Percentiles rank a stretch among this genome's conserved stretches.
phyloP scores from a whole-genome alignment of 2,797 vertebrate species.

The Chaunax sp. region DNA sequence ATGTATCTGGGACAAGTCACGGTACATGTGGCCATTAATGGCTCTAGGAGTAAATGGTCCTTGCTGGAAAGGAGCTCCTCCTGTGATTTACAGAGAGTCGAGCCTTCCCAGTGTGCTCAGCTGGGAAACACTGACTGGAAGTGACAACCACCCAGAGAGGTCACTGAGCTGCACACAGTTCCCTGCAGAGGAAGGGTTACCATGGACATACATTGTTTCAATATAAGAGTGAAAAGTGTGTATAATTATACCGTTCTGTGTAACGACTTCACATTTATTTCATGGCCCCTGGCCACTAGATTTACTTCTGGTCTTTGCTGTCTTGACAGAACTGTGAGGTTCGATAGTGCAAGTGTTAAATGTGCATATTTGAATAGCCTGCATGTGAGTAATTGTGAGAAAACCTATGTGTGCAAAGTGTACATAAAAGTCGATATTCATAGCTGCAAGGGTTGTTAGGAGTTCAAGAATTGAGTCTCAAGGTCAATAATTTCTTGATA shows the following conservation, averaged over 20 bases:
- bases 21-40: slow-evolving; percentile 29
- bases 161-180: slow-evolving; percentile 59
- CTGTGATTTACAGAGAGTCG: slow-evolving; percentile 41
- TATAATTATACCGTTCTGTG: neutral
- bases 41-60: slow-evolving; percentile 13
- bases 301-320: no score
- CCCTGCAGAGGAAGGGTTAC: slow-evolving; percentile 65
- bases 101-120: slow-evolving; percentile 47
- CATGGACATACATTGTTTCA: slow-evolving; percentile 67
- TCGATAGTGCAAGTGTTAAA: neutral
- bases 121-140: slow-evolving; percentile 67
- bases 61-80: slow-evolving; percentile 20
- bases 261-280: slow-evolving; percentile 4
- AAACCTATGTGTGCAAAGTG: neutral
- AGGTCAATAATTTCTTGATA: slow-evolving; percentile 30
- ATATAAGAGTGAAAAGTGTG: slow-evolving; percentile 7
- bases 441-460: slow-evolving; percentile 2
- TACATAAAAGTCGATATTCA: slow-evolving; percentile 1
- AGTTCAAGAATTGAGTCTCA: slow-evolving; percentile 10
- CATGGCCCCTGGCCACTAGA: no score
- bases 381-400: slow-evolving; percentile 9
- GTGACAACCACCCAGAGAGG: slow-evolving; percentile 68
- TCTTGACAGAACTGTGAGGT: neutral
- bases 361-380: neutral
- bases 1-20: slow-evolving; percentile 17